phyloP scores from a whole-genome alignment of 2,113 vertebrate genomes.

The Callocephalon fimbriatum region DNA sequence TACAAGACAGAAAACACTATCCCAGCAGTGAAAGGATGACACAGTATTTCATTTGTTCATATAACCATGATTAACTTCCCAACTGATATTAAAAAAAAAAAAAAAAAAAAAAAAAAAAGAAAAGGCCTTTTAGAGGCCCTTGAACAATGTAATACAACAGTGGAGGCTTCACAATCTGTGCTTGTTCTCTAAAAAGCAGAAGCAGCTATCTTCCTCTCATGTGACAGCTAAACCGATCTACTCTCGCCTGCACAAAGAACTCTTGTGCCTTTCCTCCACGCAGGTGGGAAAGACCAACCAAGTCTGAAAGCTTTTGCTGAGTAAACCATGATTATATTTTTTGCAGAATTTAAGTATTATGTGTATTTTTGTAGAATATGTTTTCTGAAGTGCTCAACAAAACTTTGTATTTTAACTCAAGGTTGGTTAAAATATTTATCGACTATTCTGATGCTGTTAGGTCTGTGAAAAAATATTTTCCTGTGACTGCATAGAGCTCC shows the following conservation, averaged over 20 bases:
- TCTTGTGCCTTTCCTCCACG: slow-evolving; percentile 60
- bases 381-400: neutral
- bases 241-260: slow-evolving; percentile 71
- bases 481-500: neutral
- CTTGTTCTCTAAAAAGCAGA: slow-evolving; percentile 66
- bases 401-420: neutral
- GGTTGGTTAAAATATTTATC: neutral
- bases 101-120: slow-evolving; percentile 17
- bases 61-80: slow-evolving; percentile 42
- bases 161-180: slow-evolving; percentile 41
- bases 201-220: slow-evolving; percentile 70
- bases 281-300: slow-evolving; percentile 71
- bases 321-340: neutral
- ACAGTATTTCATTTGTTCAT: slow-evolving; percentile 39
- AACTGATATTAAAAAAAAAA: neutral
- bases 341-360: neutral
- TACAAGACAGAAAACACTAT: neutral
- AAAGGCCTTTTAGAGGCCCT: slow-evolving; percentile 28
- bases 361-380: neutral
- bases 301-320: slow-evolving; percentile 43
- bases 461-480: neutral
- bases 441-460: neutral
- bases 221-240: slow-evolving; percentile 73
- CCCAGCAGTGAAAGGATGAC: neutral
- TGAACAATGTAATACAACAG: slow-evolving; percentile 50